Evolutionary conservation across 1,140 invertebrate genomes (phyloP).

Genomic region (Zaprionus vittiger): DNA sequence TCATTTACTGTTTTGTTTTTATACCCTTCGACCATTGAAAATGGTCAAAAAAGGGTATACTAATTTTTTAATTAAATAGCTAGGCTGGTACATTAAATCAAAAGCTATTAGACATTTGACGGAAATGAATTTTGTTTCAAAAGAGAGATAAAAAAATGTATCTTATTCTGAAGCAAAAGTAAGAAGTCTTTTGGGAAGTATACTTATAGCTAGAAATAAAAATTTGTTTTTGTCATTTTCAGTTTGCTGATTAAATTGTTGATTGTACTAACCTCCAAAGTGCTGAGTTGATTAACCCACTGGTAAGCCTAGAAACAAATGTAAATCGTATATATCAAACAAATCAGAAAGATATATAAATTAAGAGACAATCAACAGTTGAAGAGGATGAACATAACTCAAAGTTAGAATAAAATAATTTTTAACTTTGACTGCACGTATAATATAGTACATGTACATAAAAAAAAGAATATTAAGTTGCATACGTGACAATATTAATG

Average conservation of each 20-base stretch:
- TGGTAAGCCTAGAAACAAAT: conserved; percentile 63
- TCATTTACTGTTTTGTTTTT: too few relatives aligned
- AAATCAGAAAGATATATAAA: conserved; percentile 17
- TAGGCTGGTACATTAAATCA: too few relatives aligned
- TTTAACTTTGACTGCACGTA: neutral
- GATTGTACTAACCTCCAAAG: conserved; percentile 56
- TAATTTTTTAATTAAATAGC: too few relatives aligned
- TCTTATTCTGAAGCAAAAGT: too few relatives aligned
- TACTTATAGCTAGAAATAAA: neutral
- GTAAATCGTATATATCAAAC: conserved; percentile 41
- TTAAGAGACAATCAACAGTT: conserved; percentile 5
- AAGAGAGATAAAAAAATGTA: too few relatives aligned
- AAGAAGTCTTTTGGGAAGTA: neutral
- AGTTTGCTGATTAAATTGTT: conserved; percentile 7
- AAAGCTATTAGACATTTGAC: too few relatives aligned
- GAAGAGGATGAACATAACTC: neutral
- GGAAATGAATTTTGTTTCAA: too few relatives aligned
- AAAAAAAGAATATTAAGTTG: neutral
- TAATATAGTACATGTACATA: neutral
- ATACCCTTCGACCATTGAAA: too few relatives aligned
- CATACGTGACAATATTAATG: conserved; percentile 15
- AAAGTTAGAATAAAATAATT: neutral
- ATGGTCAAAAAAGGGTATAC: too few relatives aligned
- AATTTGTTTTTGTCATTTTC: neutral
- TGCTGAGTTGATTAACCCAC: conserved; percentile 60